phyloP scores from a whole-genome alignment of 2,888 invertebrate genomes.

The Lordiphosa andalusiaca region DNA sequence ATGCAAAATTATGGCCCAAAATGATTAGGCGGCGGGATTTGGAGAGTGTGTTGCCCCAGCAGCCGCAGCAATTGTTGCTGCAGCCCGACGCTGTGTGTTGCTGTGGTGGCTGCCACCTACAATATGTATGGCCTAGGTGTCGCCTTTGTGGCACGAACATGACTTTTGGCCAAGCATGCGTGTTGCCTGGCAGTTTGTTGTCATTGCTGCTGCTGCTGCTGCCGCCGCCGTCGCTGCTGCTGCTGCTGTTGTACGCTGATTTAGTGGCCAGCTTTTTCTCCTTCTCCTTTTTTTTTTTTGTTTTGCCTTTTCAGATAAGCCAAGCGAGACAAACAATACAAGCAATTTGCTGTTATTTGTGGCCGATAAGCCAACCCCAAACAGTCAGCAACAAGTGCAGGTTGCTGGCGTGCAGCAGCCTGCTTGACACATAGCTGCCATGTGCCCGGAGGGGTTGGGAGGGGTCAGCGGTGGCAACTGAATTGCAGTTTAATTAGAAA shows the following conservation, averaged over 20 bases:
- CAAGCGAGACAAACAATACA: slow-evolving; percentile 58
- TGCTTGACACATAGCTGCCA: slow-evolving; percentile 68
- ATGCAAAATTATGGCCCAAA: neutral
- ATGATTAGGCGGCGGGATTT: too few species aligned
- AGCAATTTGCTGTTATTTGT: slow-evolving; percentile 75
- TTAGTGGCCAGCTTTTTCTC: slow-evolving; percentile 53
- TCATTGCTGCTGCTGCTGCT: slow-evolving; percentile 46
- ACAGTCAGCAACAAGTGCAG: slow-evolving; percentile 25
- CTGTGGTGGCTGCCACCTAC: slow-evolving; percentile 56
- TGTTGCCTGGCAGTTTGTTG: slow-evolving; percentile 71
- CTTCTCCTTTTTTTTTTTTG: slow-evolving; percentile 1
- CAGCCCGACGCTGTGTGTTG: slow-evolving; percentile 23
- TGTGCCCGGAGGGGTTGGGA: slow-evolving; percentile 9
- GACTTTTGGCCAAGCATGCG: slow-evolving; percentile 74
- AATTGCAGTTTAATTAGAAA: slow-evolving; percentile 69
- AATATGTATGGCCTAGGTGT: slow-evolving; percentile 70
- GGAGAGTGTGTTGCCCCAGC: neutral
- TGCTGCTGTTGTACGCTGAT: slow-evolving; percentile 49
- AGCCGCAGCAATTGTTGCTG: slow-evolving; percentile 7
- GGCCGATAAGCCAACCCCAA: slow-evolving; percentile 38
- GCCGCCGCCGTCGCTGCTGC: slow-evolving; percentile 40
- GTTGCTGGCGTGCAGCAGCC: slow-evolving; percentile 42
- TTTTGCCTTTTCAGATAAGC: slow-evolving; percentile 51
- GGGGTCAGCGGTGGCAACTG: slow-evolving; percentile 59
- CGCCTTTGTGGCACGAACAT: slow-evolving; percentile 73